Base-by-base conservation (phyloP, 2,797 vertebrate genomes). In the Nyctibius grandis region DNA sequence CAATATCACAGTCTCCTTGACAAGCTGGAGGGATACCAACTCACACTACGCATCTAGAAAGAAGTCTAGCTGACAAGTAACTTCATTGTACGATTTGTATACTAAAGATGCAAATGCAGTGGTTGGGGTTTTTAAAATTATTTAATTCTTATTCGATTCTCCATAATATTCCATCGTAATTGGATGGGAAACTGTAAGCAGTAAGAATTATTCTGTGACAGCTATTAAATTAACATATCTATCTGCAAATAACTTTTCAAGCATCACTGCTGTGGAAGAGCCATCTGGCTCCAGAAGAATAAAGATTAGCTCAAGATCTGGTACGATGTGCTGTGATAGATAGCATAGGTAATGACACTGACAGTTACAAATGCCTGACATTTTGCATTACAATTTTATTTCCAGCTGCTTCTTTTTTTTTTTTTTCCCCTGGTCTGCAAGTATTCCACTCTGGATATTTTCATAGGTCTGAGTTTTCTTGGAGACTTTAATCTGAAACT, bases 91-190 rank as follows among this genome's bases (percentile, higher is more conserved):
- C 0, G 0, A 5, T 74, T 92, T 77, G 11, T 45, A 14, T 44
- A 23, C 5, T 81, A 44, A 70, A 77, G 26, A 31, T 59, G 12
- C 6, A 85, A 82, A 45, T 16, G 15, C 6, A 44, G 7, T 29
- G 14, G 4, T 10, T 42, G 31, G 0, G 0, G 1, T 23, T 33
- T 45, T 28, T 38, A 64, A 29, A 45, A 6, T 25, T 75, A 23
- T 7, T 28, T 68, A 44, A 38, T 60, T 77, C 34, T 59, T 20
- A 22, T 50, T 90, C 45, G 20, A 2, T 61, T 60, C 29, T n/a
- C n/a, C n/a, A n/a, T n/a, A n/a, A n/a, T n/a, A n/a, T n/a, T n/a
- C n/a, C n/a, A n/a, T n/a, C n/a, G n/a, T n/a, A n/a, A n/a, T n/a
- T n/a, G n/a, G n/a, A n/a, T n/a, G n/a, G n/a, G 12, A 48, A 19